These are phyloP conservation scores for Isoperla grammatica DNA, from an alignment of 2,888 invertebrate species.

Conservation along the genomic window DNA sequence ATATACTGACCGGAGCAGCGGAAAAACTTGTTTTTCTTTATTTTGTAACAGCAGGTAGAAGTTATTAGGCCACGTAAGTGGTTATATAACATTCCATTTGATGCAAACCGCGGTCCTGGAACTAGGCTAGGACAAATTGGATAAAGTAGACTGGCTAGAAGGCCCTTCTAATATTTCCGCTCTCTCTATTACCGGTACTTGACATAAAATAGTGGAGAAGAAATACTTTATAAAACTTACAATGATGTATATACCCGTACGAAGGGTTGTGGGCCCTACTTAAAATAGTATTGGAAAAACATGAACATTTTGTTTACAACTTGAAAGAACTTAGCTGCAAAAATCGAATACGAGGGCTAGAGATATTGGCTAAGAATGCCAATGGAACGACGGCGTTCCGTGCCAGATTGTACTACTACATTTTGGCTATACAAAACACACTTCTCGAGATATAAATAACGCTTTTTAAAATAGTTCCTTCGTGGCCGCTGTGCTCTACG, in stretches of 20 bases:
- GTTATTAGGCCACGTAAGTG: no score
- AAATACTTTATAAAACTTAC: no score
- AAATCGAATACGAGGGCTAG: neutral
- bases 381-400: neutral
- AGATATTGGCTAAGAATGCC: slow-evolving; percentile 15
- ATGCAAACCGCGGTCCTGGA: no score
- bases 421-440: slow-evolving; percentile 8
- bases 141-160: no score
- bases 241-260: neutral
- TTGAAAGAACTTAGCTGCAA: neutral
- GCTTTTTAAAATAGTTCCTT: slow-evolving; percentile 10
- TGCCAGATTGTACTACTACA: slow-evolving; percentile 13
- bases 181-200: no score
- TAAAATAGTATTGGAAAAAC: neutral
- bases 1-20: no score
- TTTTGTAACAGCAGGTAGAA: no score
- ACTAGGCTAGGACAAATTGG: no score
- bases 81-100: no score
- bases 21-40: no score
- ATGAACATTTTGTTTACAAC: slow-evolving; percentile 13
- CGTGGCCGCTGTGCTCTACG: neutral
- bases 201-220: no score
- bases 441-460: slow-evolving; percentile 15
- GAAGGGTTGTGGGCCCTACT: neutral
- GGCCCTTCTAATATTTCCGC: no score